These are phyloP conservation scores for Epicauta chinensis DNA, from an alignment of 1,140 invertebrate species.

Conservation along the genomic window DNA sequence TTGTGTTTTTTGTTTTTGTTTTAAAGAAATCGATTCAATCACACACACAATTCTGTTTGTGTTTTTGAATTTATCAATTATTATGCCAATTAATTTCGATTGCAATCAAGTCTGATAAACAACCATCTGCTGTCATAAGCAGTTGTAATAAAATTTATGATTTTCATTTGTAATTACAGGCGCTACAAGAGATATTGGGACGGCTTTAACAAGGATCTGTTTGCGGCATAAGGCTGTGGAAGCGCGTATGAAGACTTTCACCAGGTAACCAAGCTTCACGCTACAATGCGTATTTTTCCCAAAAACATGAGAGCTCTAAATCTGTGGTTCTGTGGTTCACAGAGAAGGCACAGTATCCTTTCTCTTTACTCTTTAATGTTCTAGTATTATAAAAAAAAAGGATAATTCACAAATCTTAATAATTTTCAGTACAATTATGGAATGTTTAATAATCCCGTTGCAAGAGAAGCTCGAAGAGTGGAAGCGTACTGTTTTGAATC, in stretches of 20 bases:
- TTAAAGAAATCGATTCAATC: too few relatives aligned
- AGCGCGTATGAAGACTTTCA: slow-evolving; percentile 86
- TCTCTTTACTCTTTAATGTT: too few relatives aligned
- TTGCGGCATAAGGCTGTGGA: slow-evolving; percentile 91
- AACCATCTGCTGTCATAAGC: too few relatives aligned
- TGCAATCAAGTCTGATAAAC: too few relatives aligned
- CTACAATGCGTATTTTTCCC: too few relatives aligned
- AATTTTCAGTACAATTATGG: slow-evolving; percentile 61
- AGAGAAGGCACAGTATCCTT: too few relatives aligned
- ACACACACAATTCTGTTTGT: neutral
- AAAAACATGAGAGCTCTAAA: too few relatives aligned
- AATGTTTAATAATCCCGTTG: slow-evolving; percentile 72
- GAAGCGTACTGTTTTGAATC: slow-evolving; percentile 73
- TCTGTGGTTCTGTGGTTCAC: too few relatives aligned
- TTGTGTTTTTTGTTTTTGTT: too few relatives aligned
- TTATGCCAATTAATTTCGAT: neutral
- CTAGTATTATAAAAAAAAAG: too few relatives aligned
- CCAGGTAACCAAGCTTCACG: slow-evolving; percentile 57
- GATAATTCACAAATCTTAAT: slow-evolving; percentile 17
- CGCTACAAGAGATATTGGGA: slow-evolving; percentile 93
- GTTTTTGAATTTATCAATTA: slow-evolving; percentile 1
- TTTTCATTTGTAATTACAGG: slow-evolving; percentile 58
- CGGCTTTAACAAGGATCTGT: slow-evolving; percentile 88
- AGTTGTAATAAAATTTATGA: too few relatives aligned
- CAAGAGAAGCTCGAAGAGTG: slow-evolving; percentile 89